Percentiles rank a stretch among this genome's conserved stretches.
These are phyloP conservation scores for Clanis bilineata DNA, from an alignment of 2,888 invertebrate genomes.

Conservation along the genomic window DNA sequence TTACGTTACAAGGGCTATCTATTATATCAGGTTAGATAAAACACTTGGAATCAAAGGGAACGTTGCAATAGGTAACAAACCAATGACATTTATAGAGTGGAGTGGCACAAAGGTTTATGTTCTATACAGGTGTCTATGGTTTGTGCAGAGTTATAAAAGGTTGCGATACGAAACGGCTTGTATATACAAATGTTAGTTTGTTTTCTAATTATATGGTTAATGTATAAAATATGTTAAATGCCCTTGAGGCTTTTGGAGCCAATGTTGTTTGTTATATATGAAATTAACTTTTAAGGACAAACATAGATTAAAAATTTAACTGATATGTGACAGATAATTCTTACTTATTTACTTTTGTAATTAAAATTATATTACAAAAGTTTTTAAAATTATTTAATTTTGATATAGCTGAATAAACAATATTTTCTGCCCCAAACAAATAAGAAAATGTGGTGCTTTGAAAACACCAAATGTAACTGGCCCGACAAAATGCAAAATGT, in stretches of 20 bases:
- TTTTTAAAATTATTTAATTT: no score
- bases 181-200: neutral
- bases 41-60: slow-evolving; percentile 11
- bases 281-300: no score
- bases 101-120: slow-evolving; percentile 10
- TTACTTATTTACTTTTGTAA: neutral
- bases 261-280: neutral
- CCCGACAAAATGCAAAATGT: slow-evolving; percentile 1
- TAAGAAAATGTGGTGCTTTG: neutral
- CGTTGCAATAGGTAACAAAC: slow-evolving; percentile 3
- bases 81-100: slow-evolving; percentile 9
- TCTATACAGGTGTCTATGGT: slow-evolving; percentile 4
- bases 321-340: no score
- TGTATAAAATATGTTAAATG: neutral
- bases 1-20: slow-evolving; percentile 2
- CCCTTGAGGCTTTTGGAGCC: neutral
- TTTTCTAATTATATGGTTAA: neutral
- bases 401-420: no score
- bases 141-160: neutral
- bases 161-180: neutral
- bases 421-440: no score
- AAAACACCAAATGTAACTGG: neutral
- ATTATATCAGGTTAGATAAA: slow-evolving; percentile 12
- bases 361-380: slow-evolving; percentile 12
- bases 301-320: no score